Evolutionary conservation across 2,113 vertebrate species (phyloP).

Genomic region (Eurypyga helias): DNA sequence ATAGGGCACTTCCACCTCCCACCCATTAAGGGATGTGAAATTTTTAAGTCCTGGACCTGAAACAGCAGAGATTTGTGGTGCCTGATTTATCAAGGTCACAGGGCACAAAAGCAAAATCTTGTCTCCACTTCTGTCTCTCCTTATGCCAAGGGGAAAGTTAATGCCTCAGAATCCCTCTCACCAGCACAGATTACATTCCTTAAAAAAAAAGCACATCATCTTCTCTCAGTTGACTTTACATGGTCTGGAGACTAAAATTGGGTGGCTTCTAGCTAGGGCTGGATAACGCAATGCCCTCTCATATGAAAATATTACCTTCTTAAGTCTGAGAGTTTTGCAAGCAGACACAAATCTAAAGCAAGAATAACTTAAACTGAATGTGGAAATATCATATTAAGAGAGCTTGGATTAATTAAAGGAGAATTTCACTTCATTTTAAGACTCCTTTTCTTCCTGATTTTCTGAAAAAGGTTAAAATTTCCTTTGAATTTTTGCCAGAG

Average conservation of each 20-base stretch:
- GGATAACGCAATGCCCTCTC: background rate
- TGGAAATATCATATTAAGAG: background rate
- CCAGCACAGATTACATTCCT: background rate
- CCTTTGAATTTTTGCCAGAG: background rate
- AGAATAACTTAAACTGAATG: background rate
- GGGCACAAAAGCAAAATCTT: background rate
- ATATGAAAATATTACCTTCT: background rate
- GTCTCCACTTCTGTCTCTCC: background rate
- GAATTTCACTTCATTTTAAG: background rate
- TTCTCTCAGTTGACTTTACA: background rate
- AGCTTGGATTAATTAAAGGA: background rate
- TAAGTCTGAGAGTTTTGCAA: background rate
- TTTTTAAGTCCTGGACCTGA: background rate
- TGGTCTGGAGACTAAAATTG: background rate
- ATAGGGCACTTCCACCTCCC: background rate
- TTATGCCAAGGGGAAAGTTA: background rate
- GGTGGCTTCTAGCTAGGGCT: background rate
- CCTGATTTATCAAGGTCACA: slow-evolving; percentile 1
- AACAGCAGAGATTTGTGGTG: background rate
- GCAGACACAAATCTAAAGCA: background rate
- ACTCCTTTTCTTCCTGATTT: background rate
- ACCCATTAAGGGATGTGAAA: background rate
- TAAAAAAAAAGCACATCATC: background rate
- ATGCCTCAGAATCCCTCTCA: background rate
- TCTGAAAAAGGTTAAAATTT: background rate